Evolutionary conservation across 1,140 invertebrate species (phyloP), one percentile per base, ranked within the genome.

Genomic region (Pteromalus puparum): DNA sequence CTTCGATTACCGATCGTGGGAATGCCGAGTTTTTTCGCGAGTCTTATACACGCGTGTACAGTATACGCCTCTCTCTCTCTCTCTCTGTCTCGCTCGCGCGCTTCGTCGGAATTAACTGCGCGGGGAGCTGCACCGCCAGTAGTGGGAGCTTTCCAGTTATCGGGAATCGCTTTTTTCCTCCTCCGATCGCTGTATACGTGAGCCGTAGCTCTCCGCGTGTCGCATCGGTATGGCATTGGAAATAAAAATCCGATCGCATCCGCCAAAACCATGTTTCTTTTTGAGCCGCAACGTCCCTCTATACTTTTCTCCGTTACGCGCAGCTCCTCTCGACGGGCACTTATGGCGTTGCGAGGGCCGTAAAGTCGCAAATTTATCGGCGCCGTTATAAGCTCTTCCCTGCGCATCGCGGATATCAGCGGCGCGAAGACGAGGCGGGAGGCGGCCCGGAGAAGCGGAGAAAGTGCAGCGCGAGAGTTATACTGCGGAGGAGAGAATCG

Each of bases 1-100:
- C 88, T 87, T 88, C 88, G 87, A 89, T 89, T 89, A 88, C 86
- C 87, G 86, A 87, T 87, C 88, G 87, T 89, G 88, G 87, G 88
- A 89, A 85, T 87, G 88, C 78, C 86, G 67, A 86, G 84, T 88
- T 88, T 87, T 88, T 88, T 86, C 70, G 88, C n/a, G n/a, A n/a
- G n/a, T n/a, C n/a, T n/a, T 28, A 2, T 24, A 38, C 28, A 18
- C 61, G n/a, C 12, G 15, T 46, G 46, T 73, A n/a, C 21, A 3
- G 21, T 81, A 42, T 30, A 24, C 7, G 0, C 0, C 53, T 61
- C 21, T 46, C 28, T 38, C n/a, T n/a, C n/a, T n/a, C n/a, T n/a
- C n/a, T n/a, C n/a, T n/a, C n/a, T n/a, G n/a, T n/a, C n/a, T n/a
- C n/a, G n/a, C n/a, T n/a, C n/a, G n/a, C n/a, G n/a, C 26, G 21